Base-by-base conservation (phyloP, 2,888 invertebrate genomes). In the Chloromyia formosa region DNA sequence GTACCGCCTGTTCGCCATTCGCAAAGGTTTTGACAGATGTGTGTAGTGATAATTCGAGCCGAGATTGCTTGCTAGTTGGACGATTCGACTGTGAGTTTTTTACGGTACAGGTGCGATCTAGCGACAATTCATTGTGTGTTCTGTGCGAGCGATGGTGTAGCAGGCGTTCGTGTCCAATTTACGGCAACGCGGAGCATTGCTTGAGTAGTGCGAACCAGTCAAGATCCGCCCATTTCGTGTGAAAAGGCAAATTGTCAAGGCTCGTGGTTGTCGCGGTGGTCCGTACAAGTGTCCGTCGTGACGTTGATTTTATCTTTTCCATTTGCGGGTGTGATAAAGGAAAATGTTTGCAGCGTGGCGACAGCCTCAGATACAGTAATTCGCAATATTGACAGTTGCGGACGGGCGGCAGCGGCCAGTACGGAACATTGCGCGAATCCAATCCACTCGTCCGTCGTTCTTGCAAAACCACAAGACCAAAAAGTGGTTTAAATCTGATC, bases 11-110 rank as follows among this genome's bases (percentile, higher is more conserved):
- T 60, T 60, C 60, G 27, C 62, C n/a, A 64, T 64, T 64, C 62
- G 62, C 62, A 42, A 64, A 53, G 49, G n/a, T n/a, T 69, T 40
- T 69, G 68, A 69, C 66, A 35, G 3, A 35, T 35, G 2, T 35
- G 54, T 69, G 68, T 68, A 68, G 66, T 68, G 66, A 49, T 49
- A 68, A 68, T 49, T 68, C 61, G 66, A 61, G 35, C 35, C 35
- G 23, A n/a, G 66, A 45, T 68, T 23, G 53, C 49, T 49, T 53
- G 45, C 16, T 4, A 64, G 22, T 62, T 62, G 62, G 20, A n/a
- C 45, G 9, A 45, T 64, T 64, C 16, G 16, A 10, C 18, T 42
- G 45, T 16, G n/a, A 20, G 45, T 42, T 64, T 42, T 42, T 7
- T 22, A 14, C 45, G 42, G 45, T 45, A 18, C 40, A 22, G 16